Percentiles rank a stretch among this genome's conserved stretches.
phyloP scores from a whole-genome alignment of 2,797 vertebrate genomes.

The Ceryle rudis region DNA sequence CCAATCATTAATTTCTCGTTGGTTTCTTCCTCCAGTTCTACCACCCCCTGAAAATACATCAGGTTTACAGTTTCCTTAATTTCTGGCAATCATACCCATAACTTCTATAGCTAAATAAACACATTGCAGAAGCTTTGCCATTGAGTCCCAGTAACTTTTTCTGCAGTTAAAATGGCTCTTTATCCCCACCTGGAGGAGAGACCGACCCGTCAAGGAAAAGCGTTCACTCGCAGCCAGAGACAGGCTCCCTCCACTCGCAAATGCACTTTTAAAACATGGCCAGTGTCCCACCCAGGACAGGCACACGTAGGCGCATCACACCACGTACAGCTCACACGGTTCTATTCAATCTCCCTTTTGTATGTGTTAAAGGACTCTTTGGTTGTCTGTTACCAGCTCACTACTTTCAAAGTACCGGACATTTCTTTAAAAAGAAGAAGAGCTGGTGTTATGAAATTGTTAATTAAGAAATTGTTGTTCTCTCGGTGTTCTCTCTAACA shows the following conservation, averaged over 20 bases:
- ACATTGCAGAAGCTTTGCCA: background rate
- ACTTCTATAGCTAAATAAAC: background rate
- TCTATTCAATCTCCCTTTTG: background rate
- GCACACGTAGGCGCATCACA: rapidly evolving
- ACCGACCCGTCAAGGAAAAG: background rate
- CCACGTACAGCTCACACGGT: background rate
- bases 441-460: background rate
- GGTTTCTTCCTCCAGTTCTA: background rate
- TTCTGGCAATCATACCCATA: background rate
- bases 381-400: background rate
- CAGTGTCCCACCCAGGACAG: background rate
- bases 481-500: background rate
- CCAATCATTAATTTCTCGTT: background rate
- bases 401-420: background rate
- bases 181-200: conserved; percentile 41
- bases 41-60: background rate
- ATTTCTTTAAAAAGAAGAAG: background rate
- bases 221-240: background rate
- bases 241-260: background rate
- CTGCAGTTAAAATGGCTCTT: conserved; percentile 5
- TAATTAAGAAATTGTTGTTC: background rate
- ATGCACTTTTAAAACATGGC: background rate
- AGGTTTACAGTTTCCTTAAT: background rate
- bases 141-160: background rate
- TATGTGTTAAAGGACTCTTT: background rate